Conservation (phyloP, 2,797 vertebrate genomes). For the Hapalemur alaotrensis region DNA sequence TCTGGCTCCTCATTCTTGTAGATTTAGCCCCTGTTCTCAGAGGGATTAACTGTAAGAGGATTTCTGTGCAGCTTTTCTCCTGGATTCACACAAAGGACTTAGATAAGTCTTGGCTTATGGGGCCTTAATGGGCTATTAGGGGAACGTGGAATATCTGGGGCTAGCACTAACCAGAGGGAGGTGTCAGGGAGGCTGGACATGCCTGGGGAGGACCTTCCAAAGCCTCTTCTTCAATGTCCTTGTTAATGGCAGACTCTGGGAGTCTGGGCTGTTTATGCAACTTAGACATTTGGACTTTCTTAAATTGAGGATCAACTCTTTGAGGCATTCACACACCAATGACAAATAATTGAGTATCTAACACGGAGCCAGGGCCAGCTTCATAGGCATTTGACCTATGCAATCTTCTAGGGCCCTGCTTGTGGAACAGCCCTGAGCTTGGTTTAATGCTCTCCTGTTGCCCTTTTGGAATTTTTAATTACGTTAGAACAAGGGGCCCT, state of each 20-base stretch:
- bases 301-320: not conserved
- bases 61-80: constrained; percentile 69
- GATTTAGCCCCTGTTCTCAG: constrained; percentile 66
- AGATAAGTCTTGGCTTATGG: constrained; percentile 73
- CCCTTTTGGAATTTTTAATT: not conserved
- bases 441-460: not conserved
- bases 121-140: constrained; percentile 72
- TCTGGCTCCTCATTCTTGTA: constrained; percentile 24
- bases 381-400: not conserved
- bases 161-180: not conserved
- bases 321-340: not conserved
- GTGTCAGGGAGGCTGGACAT: not conserved
- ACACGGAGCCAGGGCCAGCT: not conserved
- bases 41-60: constrained; percentile 77
- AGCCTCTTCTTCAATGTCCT: not conserved
- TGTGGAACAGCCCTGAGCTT: not conserved
- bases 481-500: not conserved
- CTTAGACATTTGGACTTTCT: constrained; percentile 2
- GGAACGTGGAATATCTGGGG: constrained; percentile 43
- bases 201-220: not conserved
- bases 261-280: not conserved
- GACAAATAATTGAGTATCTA: not conserved
- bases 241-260: not conserved
- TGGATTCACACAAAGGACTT: constrained; percentile 68
- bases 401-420: not conserved